Evolutionary conservation across 2,888 invertebrate genomes (phyloP).

Genomic region (Sipunculus nudus): DNA sequence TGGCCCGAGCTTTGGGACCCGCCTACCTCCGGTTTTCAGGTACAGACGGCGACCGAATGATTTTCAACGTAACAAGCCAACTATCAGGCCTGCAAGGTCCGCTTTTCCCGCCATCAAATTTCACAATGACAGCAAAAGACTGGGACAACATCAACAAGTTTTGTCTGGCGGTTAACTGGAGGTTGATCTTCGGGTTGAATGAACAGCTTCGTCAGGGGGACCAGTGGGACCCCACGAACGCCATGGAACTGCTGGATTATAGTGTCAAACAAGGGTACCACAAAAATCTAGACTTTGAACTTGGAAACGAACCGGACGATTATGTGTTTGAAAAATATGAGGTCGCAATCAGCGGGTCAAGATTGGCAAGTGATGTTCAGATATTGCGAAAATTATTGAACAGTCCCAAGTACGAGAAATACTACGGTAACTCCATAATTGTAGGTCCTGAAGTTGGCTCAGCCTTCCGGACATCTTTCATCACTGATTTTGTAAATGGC

Average conservation of each 20-base stretch:
- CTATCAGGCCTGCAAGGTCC: too few species aligned
- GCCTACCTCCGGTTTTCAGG: constrained; percentile 78
- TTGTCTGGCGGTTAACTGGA: background rate
- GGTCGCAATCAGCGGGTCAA: constrained; percentile 1
- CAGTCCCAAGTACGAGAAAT: background rate
- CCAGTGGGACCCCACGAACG: constrained; percentile 1
- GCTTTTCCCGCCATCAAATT: constrained; percentile 9
- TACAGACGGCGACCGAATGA: constrained; percentile 76
- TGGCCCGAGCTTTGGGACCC: constrained; percentile 73
- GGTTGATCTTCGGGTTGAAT: constrained; percentile 8
- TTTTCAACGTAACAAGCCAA: too few species aligned
- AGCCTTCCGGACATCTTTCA: constrained; percentile 8
- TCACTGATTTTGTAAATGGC: constrained; percentile 2
- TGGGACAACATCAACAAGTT: constrained; percentile 13
- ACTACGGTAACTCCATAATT: background rate
- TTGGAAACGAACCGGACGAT: constrained; percentile 21
- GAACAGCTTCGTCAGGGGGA: constrained; percentile 7
- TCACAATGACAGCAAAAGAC: constrained; percentile 3
- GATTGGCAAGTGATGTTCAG: constrained; percentile 9
- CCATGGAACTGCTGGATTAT: constrained; percentile 1
- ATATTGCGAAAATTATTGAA: too few species aligned
- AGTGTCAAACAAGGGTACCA: constrained; percentile 3
- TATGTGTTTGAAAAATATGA: too few species aligned
- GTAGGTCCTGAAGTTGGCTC: constrained; percentile 14
- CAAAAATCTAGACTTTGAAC: constrained; percentile 14